Evolutionary conservation across 30 jellyfish, hydroid and myxozoan species (phyloP).

Genomic region (Aurelia coerulea): DNA sequence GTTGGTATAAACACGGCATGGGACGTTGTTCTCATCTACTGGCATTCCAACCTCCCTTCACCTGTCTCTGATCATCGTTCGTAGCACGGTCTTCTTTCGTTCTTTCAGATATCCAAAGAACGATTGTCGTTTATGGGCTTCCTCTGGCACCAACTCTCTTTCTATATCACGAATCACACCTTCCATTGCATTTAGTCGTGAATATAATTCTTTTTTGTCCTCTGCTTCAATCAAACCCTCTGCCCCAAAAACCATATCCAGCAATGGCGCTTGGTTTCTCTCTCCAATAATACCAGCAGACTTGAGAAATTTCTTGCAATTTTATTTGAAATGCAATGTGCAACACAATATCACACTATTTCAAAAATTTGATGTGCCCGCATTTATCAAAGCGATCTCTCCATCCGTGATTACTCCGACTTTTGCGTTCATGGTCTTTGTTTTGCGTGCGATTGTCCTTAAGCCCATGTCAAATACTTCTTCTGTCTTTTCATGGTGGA

Average conservation of each 20-base stretch:
- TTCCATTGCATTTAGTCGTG: background rate
- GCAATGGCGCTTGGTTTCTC: background rate
- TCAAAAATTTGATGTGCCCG: background rate
- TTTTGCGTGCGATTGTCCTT: conserved; percentile 11
- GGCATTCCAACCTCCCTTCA: too few relatives aligned
- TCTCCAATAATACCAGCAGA: conserved; percentile 13
- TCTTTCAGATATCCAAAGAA: too few relatives aligned
- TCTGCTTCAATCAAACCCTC: conserved; percentile 28
- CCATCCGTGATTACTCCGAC: conserved; percentile 27
- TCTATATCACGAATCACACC: too few relatives aligned
- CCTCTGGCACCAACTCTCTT: too few relatives aligned
- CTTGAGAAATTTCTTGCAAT: conserved; percentile 21
- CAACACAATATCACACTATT: background rate
- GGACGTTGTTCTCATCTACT: too few relatives aligned
- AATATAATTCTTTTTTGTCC: background rate
- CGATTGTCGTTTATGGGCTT: too few relatives aligned
- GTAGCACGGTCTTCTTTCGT: too few relatives aligned
- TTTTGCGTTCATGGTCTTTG: background rate
- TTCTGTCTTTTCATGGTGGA: conserved; percentile 9
- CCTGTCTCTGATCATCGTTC: too few relatives aligned
- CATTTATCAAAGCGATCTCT: conserved; percentile 2
- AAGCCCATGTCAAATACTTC: conserved; percentile 1
- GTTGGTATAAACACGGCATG: too few relatives aligned
- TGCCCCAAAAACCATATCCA: conserved; percentile 32
- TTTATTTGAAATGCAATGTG: conserved; percentile 3